phyloP scores from a whole-genome alignment of 23 tunicate species.

The Ciona savignyi region DNA sequence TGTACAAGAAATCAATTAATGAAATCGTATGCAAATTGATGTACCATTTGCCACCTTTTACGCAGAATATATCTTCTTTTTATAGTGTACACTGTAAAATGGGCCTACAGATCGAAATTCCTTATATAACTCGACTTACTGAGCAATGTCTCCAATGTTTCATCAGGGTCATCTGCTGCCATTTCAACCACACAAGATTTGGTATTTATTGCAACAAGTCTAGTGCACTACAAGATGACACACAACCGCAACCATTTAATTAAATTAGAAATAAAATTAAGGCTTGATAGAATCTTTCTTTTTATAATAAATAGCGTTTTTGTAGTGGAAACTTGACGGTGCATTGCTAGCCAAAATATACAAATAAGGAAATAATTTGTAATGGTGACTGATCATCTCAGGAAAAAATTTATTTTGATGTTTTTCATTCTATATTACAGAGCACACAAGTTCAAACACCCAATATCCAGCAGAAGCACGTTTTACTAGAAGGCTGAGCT shows the following conservation, averaged over 20 bases:
- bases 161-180: slow-evolving; percentile 45
- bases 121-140: slow-evolving; percentile 22
- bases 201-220: not conserved
- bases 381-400: too few species aligned
- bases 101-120: too few species aligned
- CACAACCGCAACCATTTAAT: not conserved
- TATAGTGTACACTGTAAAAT: too few species aligned
- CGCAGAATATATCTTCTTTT: too few species aligned
- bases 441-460: not conserved
- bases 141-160: slow-evolving; percentile 56
- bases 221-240: not conserved
- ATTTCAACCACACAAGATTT: slow-evolving; percentile 5
- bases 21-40: too few species aligned
- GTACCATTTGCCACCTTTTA: too few species aligned
- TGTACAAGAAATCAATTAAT: too few species aligned
- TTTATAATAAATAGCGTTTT: too few species aligned
- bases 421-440: not conserved
- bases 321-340: too few species aligned
- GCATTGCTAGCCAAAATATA: not conserved
- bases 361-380: too few species aligned
- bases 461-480: not conserved
- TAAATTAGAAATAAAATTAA: not conserved
- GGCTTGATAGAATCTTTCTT: too few species aligned
- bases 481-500: not conserved
- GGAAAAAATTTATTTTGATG: not conserved